Conservation (phyloP, 2,797 vertebrate genomes). For the Telmatherina bonti region DNA sequence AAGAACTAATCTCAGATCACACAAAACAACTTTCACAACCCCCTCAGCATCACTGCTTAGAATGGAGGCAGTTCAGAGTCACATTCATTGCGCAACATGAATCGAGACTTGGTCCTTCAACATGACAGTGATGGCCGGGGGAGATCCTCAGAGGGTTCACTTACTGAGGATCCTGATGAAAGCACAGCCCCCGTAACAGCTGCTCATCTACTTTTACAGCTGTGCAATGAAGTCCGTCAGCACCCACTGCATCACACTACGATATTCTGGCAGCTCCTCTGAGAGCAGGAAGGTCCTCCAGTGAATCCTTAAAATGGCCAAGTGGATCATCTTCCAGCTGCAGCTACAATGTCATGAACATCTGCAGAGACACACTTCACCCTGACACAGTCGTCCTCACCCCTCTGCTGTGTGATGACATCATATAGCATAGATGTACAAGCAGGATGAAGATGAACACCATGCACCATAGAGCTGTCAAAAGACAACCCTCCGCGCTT, state of each 20-base stretch:
- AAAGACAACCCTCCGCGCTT: background rate
- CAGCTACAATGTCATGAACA: constrained; percentile 16
- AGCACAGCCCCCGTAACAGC: constrained; percentile 12
- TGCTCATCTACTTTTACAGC: constrained; percentile 15
- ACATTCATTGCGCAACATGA: background rate
- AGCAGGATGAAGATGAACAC: background rate
- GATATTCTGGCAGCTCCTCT: constrained; percentile 21
- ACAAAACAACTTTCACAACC: background rate
- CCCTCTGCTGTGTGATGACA: background rate
- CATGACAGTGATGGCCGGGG: constrained; percentile 6
- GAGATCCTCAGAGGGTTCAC: constrained; percentile 13
- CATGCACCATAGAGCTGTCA: background rate
- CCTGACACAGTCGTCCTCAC: background rate
- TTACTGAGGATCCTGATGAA: constrained; percentile 6
- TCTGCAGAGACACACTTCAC: constrained; percentile 1
- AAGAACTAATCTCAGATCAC: background rate
- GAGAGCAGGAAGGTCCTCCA: constrained; percentile 17
- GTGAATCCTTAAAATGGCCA: constrained; percentile 19
- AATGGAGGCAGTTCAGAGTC: constrained; percentile 1
- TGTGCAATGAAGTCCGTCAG: background rate
- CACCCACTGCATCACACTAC: constrained; percentile 15
- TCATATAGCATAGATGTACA: background rate
- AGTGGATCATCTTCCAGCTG: constrained; percentile 18
- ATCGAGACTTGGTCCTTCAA: background rate
- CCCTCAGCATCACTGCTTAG: background rate